Conservation (phyloP, 2,113 vertebrate species). For the Poeciliopsis prolifica region DNA sequence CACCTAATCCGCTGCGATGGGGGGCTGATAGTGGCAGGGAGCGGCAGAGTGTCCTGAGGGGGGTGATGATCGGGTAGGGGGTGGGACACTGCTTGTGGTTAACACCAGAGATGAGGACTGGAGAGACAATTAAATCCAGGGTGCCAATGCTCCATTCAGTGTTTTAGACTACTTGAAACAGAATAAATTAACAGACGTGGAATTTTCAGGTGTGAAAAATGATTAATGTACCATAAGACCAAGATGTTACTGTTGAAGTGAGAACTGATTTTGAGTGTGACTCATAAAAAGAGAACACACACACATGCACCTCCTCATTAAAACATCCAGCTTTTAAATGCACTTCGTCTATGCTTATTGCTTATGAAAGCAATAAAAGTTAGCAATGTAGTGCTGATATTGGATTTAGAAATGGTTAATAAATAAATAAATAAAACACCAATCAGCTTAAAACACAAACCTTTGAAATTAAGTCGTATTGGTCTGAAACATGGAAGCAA, state of each 20-base stretch:
- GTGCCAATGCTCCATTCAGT: slow-evolving; percentile 26
- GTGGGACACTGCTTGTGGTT: slow-evolving; percentile 4
- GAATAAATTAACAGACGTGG: slow-evolving; percentile 43
- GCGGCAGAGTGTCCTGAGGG: slow-evolving; percentile 59
- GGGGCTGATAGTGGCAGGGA: slow-evolving; percentile 56
- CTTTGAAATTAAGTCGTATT: not conserved
- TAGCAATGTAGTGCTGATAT: not conserved
- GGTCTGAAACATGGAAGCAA: no score
- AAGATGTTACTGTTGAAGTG: slow-evolving; percentile 14
- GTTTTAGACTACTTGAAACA: slow-evolving; percentile 25
- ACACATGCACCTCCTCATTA: not conserved
- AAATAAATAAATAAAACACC: not conserved
- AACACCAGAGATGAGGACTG: slow-evolving; percentile 45
- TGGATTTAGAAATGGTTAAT: not conserved
- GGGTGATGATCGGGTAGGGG: slow-evolving; percentile 15
- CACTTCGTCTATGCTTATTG: not conserved
- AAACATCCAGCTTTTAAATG: not conserved
- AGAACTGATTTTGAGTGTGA: not conserved
- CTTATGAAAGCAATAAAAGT: not conserved
- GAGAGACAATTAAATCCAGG: slow-evolving; percentile 56
- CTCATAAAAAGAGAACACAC: not conserved
- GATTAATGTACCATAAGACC: slow-evolving; percentile 10
- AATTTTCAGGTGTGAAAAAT: slow-evolving; percentile 29
- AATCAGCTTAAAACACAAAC: not conserved
- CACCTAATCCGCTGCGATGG: slow-evolving; percentile 70